Base-by-base conservation (phyloP, 2,797 vertebrate genomes). In the Eutrigla gurnardus region DNA sequence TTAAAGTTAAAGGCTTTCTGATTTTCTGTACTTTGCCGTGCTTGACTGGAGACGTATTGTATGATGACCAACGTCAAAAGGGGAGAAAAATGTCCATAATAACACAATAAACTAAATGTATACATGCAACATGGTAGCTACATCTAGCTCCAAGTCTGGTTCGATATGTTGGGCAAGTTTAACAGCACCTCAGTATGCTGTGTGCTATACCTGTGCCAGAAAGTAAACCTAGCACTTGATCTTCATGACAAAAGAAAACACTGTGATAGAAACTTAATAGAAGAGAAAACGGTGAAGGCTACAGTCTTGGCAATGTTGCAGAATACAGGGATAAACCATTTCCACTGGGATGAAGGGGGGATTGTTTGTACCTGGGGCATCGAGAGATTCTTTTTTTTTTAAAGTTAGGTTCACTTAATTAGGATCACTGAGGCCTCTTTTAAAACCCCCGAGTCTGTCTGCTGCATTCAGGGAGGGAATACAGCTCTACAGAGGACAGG, bases 331-430 rank as follows among this genome's bases (percentile, higher is more conserved):
- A 77, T 72, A 64, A 81, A 81, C 50, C 49, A 73, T 83, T 68
- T 72, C 73, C 69, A 78, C 13, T 36, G 57, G 67, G 60, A 77
- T 68, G 54, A 78, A 49, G 15, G 47, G 58, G 50, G 76, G 75
- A 81, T 57, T 45, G 80, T 89, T 80, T 88, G 73, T 80, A 88
- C 78, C 85, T 80, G 65, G 62, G 65, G 75, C 69, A 81, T 77
- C 18, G 70, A 80, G 70, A 50, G 64, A 14, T 39, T 80, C 75
- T 72, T 88, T 77, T 25, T 25, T 25, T 25, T 73, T 60, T 46
- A 84, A 81, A 88, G 55, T 78, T 69, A 69, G 50, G 39, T 73
- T 73, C 49, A 71, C 73, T 80, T 87, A 84, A 88, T 88, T 78
- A 86, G 71, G 73, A 86, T 79, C 64, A 70, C 58, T 42, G 45